Percentiles rank a stretch among this genome's conserved stretches.
These are phyloP conservation scores for Aegithalos caudatus DNA, from an alignment of 2,113 vertebrate genomes.

Conservation along the genomic window DNA sequence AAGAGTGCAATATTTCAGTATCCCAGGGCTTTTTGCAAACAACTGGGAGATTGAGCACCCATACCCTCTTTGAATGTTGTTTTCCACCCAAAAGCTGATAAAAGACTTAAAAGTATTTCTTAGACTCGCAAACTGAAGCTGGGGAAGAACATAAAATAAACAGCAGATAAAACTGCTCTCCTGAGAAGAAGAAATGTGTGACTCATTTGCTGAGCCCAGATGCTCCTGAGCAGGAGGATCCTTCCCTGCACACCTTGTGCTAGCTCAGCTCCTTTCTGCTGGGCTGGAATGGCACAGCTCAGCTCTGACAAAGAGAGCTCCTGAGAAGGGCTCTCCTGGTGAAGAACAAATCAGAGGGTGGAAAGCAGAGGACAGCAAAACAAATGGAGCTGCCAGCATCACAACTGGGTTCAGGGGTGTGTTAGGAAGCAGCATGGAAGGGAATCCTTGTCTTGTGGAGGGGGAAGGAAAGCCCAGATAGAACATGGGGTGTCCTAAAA, in stretches of 20 bases:
- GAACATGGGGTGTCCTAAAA: background rate
- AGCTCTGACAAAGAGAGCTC: background rate
- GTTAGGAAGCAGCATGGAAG: background rate
- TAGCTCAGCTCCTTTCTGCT: background rate
- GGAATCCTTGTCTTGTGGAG: background rate
- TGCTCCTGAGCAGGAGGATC: background rate
- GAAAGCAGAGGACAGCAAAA: background rate
- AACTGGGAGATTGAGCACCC: background rate
- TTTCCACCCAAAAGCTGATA: background rate
- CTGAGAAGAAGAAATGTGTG: background rate
- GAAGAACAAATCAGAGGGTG: background rate
- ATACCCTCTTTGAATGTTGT: background rate
- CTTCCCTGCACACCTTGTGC: background rate
- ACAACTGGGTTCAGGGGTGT: rapidly evolving
- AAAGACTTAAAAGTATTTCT: background rate
- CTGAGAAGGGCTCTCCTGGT: background rate
- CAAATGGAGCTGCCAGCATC: background rate
- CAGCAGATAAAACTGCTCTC: background rate
- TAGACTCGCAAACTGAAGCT: background rate
- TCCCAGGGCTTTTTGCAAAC: background rate
- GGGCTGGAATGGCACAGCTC: background rate
- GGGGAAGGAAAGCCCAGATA: rapidly evolving
- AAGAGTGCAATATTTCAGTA: background rate
- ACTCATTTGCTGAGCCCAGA: background rate
- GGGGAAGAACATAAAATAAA: background rate